A percentile compares a stretch with the other conserved stretches of the same genome.
These are phyloP conservation scores for Eolophus roseicapilla DNA, from an alignment of 2,113 vertebrate species.

Conservation along the genomic window DNA sequence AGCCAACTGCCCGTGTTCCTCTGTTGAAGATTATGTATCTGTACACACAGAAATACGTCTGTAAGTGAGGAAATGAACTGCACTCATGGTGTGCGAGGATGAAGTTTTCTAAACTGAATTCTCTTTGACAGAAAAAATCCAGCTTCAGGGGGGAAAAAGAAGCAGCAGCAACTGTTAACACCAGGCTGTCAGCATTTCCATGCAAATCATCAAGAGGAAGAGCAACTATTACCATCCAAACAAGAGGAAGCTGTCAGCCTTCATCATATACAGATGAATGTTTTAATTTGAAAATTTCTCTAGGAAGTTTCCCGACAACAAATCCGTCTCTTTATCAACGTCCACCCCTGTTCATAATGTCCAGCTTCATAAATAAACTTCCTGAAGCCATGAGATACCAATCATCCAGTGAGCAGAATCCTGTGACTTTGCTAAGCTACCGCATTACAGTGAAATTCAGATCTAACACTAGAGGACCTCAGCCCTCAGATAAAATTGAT, in stretches of 20 bases:
- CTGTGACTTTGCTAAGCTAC: background rate
- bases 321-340: background rate
- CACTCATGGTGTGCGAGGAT: background rate
- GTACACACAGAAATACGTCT: background rate
- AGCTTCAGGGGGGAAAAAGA: background rate
- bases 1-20: background rate
- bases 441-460: slow-evolving; percentile 18
- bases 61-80: background rate
- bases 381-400: background rate
- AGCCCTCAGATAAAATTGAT: background rate
- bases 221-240: background rate
- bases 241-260: slow-evolving; percentile 25
- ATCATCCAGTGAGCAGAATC: background rate
- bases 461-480: slow-evolving; percentile 14
- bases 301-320: slow-evolving; percentile 1
- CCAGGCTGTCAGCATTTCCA: slow-evolving; percentile 29
- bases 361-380: background rate
- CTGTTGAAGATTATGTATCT: background rate
- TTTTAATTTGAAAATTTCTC: slow-evolving; percentile 24
- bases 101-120: slow-evolving; percentile 26
- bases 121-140: background rate
- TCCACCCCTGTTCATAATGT: background rate
- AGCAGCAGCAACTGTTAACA: background rate
- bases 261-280: background rate
- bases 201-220: background rate